These are phyloP conservation scores for Megastigmus dorsalis DNA, from an alignment of 2,888 invertebrate genomes.

Conservation along the genomic window DNA sequence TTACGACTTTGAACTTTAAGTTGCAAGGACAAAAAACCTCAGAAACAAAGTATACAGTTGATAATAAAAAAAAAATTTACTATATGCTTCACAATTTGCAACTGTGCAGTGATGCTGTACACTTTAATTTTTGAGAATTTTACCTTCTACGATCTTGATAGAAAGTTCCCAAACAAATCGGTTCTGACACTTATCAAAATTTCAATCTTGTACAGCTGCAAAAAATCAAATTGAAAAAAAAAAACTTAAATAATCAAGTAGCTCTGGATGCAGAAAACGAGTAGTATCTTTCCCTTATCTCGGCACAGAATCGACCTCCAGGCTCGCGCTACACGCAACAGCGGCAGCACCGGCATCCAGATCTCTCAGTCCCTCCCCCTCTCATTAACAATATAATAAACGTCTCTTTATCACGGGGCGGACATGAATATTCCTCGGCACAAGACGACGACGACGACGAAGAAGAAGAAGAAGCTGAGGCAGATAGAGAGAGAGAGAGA, in stretches of 20 bases:
- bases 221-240: too few species aligned
- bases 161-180: too few species aligned
- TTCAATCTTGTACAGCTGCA: too few species aligned
- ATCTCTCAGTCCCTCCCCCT: constrained; percentile 14
- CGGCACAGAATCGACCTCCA: background rate
- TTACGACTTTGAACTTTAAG: too few species aligned
- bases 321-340: background rate
- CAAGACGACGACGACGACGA: background rate
- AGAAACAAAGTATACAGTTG: too few species aligned
- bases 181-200: too few species aligned
- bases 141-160: too few species aligned
- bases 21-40: too few species aligned
- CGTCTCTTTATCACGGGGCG: constrained; percentile 51
- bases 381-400: constrained; percentile 55
- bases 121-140: too few species aligned
- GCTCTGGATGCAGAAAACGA: background rate
- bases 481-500: background rate
- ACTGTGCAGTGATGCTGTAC: too few species aligned
- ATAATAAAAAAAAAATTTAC: too few species aligned
- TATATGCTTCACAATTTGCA: too few species aligned
- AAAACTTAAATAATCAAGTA: background rate
- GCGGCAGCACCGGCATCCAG: constrained; percentile 24
- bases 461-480: background rate
- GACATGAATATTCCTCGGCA: constrained; percentile 50
- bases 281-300: constrained; percentile 5